Conservation (phyloP, 2,888 invertebrate species). For the Busseola fusca region DNA sequence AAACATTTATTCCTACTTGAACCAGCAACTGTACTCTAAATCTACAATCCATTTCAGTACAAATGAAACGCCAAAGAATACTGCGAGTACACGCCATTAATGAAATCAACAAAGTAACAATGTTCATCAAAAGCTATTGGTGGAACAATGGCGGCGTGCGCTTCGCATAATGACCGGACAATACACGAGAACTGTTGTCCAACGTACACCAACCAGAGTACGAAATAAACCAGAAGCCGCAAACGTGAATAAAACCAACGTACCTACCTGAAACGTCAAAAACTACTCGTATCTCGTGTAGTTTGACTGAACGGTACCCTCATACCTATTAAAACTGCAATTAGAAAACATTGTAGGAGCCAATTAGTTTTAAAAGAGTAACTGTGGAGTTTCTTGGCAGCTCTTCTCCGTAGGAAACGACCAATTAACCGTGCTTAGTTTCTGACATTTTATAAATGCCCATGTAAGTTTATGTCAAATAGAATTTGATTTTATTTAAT, state of each 20-base stretch:
- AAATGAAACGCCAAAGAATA: slow-evolving; percentile 38
- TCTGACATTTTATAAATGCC: too few species aligned
- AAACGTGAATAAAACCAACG: not conserved
- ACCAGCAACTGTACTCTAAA: not conserved
- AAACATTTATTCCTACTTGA: too few species aligned
- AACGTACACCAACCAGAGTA: slow-evolving; percentile 10
- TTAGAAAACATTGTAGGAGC: too few species aligned
- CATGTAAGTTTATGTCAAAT: too few species aligned
- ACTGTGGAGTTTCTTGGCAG: too few species aligned
- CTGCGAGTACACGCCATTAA: slow-evolving; percentile 69
- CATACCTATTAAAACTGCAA: too few species aligned
- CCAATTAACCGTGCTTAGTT: too few species aligned
- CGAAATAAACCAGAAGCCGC: slow-evolving; percentile 7
- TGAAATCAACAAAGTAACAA: slow-evolving; percentile 78
- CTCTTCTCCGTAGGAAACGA: too few species aligned
- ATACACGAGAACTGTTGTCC: slow-evolving; percentile 36
- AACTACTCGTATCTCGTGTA: not conserved
- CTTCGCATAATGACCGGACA: slow-evolving; percentile 69
- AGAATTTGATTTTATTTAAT: not conserved
- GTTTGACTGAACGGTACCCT: not conserved
- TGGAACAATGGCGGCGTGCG: slow-evolving; percentile 72
- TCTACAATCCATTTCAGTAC: slow-evolving; percentile 18
- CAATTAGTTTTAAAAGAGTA: too few species aligned
- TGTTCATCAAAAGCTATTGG: slow-evolving; percentile 80
- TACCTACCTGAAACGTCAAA: not conserved